Conservation (phyloP, 2,797 vertebrate species). For the Neoniphon sammara region DNA sequence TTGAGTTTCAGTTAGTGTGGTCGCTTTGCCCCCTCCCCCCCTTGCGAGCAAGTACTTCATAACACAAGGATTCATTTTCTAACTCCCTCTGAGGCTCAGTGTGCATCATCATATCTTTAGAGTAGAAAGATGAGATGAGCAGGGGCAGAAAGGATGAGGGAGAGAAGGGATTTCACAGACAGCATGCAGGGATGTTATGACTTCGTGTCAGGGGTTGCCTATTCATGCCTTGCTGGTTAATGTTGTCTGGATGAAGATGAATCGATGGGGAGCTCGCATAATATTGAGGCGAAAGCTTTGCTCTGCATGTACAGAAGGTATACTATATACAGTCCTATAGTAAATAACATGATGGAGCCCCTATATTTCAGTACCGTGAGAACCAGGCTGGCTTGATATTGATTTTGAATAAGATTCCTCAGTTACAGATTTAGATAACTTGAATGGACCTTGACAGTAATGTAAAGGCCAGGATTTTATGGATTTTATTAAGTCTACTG, state of each 20-base stretch:
- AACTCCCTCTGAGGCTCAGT: background rate
- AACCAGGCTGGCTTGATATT: conserved; percentile 16
- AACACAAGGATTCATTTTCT: conserved; percentile 23
- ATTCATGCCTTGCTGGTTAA: conserved; percentile 25
- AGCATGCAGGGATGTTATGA: conserved; percentile 7
- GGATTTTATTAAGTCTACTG: conserved; percentile 41
- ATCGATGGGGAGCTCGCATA: background rate
- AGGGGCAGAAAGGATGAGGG: conserved; percentile 17
- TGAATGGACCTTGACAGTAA: conserved; percentile 31
- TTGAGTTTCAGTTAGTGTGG: background rate
- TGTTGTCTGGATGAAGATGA: conserved; percentile 1
- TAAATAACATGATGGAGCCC: conserved; percentile 17
- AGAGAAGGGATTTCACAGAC: conserved; percentile 26
- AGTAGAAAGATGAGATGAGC: conserved; percentile 33
- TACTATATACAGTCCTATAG: conserved; percentile 2
- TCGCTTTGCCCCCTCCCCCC: background rate
- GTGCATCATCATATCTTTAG: conserved; percentile 16
- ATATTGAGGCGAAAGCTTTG: conserved; percentile 4
- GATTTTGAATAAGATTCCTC: conserved; percentile 41
- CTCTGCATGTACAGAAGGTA: background rate
- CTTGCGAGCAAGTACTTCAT: conserved; percentile 5
- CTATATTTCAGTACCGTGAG: conserved; percentile 23
- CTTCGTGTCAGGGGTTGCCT: conserved; percentile 18
- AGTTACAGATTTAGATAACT: conserved; percentile 37
- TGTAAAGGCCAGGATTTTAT: conserved; percentile 33